Conservation (phyloP, 2,797 vertebrate genomes). For the Urosaurus nigricauda region DNA sequence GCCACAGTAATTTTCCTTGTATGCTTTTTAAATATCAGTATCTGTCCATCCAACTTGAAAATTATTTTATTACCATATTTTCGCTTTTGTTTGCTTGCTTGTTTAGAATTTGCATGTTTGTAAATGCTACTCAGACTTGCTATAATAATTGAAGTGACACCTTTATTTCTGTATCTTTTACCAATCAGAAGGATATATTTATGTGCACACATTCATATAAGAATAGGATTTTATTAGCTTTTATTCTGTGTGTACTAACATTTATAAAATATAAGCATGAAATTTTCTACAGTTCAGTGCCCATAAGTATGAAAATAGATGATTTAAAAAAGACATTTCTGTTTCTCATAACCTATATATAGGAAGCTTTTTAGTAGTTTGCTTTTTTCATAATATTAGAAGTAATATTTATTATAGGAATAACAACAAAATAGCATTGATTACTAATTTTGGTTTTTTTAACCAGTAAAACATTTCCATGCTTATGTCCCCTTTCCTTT, state of each 20-base stretch:
- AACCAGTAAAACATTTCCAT: slow-evolving; percentile 53
- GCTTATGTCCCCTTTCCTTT: neutral
- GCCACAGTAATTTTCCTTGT: slow-evolving; percentile 63
- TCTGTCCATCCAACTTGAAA: slow-evolving; percentile 49
- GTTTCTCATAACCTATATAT: slow-evolving; percentile 67
- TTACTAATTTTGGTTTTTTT: slow-evolving; percentile 48
- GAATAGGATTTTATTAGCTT: slow-evolving; percentile 9
- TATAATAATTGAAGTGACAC: slow-evolving; percentile 27
- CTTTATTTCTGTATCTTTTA: neutral
- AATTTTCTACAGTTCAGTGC: slow-evolving; percentile 11
- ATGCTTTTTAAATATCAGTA: slow-evolving; percentile 47
- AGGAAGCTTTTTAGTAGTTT: slow-evolving; percentile 75
- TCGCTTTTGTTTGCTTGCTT: neutral
- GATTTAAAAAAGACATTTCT: slow-evolving; percentile 64
- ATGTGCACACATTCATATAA: neutral
- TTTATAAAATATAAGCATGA: neutral
- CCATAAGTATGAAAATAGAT: slow-evolving; percentile 29
- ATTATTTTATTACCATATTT: slow-evolving; percentile 13
- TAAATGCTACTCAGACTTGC: slow-evolving; percentile 14
- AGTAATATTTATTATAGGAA: slow-evolving; percentile 54
- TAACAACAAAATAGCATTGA: slow-evolving; percentile 55
- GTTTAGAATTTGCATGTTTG: neutral
- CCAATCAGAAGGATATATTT: neutral
- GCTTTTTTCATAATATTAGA: slow-evolving; percentile 64
- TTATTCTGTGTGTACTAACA: slow-evolving; percentile 27